phyloP scores from a whole-genome alignment of 1,140 invertebrate species.

The Leptonema lineaticorne region DNA sequence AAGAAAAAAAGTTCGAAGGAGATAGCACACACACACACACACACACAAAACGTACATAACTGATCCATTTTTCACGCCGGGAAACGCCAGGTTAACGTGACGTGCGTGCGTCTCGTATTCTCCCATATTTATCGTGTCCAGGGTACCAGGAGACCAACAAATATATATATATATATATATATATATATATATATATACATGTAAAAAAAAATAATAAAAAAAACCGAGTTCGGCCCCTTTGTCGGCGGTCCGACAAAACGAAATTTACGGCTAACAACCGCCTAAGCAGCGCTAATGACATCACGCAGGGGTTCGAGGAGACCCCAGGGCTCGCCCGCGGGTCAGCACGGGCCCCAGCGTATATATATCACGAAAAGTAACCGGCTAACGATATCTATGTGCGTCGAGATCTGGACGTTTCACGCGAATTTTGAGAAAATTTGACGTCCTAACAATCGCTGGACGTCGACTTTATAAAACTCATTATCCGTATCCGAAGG shows the following conservation, averaged over 20 bases:
- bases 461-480: too few species aligned
- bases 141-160: slow-evolving; percentile 15
- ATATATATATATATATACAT: not conserved
- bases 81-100: not conserved
- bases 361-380: slow-evolving; percentile 1
- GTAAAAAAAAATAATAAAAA: not conserved
- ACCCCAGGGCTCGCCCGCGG: not conserved
- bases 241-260: slow-evolving; percentile 39
- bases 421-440: too few species aligned
- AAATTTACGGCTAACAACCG: slow-evolving; percentile 40
- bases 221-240: slow-evolving; percentile 27
- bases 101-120: slow-evolving; percentile 23
- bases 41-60: slow-evolving; percentile 5
- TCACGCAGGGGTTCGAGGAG: slow-evolving; percentile 31
- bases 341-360: slow-evolving; percentile 12
- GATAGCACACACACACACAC: too few species aligned
- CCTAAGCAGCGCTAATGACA: slow-evolving; percentile 40
- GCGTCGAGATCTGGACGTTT: too few species aligned
- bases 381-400: not conserved
- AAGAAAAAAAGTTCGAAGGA: not conserved
- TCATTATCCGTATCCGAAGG: too few species aligned
- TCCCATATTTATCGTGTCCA: slow-evolving; percentile 20
- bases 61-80: slow-evolving; percentile 34
- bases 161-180: not conserved
- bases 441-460: too few species aligned